A percentile compares a stretch with the other conserved stretches of the same genome.
Evolutionary conservation across 92 coral and sea anemone species (phyloP).

Genomic region (Porites cylindrica): DNA sequence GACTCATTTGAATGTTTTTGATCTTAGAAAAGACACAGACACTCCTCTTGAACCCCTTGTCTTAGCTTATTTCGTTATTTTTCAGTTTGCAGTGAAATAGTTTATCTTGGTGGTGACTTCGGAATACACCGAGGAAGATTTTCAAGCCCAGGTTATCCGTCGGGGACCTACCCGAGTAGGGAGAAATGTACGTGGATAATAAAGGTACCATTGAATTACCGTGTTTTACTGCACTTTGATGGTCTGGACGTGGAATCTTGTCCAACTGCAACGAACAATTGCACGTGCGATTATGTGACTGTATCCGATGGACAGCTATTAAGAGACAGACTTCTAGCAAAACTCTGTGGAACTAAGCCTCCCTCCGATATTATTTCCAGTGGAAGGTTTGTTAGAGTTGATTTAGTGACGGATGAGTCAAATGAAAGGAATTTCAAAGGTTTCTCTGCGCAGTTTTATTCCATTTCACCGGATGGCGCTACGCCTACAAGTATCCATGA

Average conservation of each 20-base stretch:
- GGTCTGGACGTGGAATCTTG: constrained; percentile 27
- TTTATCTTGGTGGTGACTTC: constrained; percentile 31
- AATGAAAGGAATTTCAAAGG: neutral
- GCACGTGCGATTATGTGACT: constrained; percentile 25
- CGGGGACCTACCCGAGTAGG: constrained; percentile 18
- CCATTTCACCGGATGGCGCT: constrained; percentile 21
- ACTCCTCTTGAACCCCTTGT: no score
- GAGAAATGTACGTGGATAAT: constrained; percentile 29
- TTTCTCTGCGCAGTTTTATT: constrained; percentile 23
- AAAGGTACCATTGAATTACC: constrained; percentile 30
- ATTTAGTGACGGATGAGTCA: constrained; percentile 18
- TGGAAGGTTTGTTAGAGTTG: constrained; percentile 35
- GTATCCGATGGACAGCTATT: constrained; percentile 33
- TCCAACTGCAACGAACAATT: neutral
- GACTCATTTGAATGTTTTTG: no score
- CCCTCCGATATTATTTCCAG: constrained; percentile 14
- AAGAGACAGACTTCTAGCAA: constrained; percentile 10
- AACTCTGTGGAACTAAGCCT: neutral
- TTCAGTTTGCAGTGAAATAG: constrained; percentile 20
- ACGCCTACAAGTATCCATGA: constrained; percentile 3
- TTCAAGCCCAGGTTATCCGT: constrained; percentile 37
- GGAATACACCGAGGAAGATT: constrained; percentile 28
- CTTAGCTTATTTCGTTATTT: neutral
- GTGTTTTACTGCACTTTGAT: constrained; percentile 14
- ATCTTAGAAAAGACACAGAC: no score